Conservation (phyloP, 2,113 vertebrate species). For the Thryonomys swinderianus region DNA sequence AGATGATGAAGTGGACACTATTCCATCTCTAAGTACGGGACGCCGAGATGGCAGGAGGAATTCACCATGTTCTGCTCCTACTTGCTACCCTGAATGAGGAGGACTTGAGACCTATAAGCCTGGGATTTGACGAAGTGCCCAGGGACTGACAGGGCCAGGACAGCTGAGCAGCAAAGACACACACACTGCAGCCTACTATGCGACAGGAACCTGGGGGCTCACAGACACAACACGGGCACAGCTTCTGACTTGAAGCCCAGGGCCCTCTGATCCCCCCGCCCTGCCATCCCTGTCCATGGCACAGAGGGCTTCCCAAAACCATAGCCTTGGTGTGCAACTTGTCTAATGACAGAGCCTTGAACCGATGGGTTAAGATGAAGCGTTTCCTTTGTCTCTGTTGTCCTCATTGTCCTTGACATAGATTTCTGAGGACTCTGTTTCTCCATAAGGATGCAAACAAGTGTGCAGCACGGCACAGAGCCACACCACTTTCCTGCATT, state of each 20-base stretch:
- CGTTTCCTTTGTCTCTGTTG: neutral
- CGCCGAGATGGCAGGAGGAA: neutral
- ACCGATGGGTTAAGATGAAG: neutral
- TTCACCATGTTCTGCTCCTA: neutral
- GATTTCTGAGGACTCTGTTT: slow-evolving; percentile 19
- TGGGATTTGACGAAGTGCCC: no score
- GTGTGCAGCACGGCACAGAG: neutral
- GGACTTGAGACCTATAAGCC: neutral
- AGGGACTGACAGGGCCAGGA: neutral
- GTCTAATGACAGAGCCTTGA: neutral
- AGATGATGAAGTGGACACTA: neutral
- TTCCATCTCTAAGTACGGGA: neutral
- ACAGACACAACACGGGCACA: neutral
- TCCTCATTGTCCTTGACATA: neutral
- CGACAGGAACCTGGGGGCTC: neutral
- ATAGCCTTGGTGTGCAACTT: neutral
- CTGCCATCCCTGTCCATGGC: neutral
- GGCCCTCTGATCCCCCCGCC: neutral
- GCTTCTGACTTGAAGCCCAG: neutral
- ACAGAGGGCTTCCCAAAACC: neutral
- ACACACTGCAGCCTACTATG: neutral
- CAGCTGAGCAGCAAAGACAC: neutral
- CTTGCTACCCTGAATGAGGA: neutral
- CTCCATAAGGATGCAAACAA: neutral
- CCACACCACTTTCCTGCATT: neutral